These are phyloP conservation scores for Propithecus deckenii DNA, from an alignment of 2,797 vertebrate species.

Conservation along the genomic window DNA sequence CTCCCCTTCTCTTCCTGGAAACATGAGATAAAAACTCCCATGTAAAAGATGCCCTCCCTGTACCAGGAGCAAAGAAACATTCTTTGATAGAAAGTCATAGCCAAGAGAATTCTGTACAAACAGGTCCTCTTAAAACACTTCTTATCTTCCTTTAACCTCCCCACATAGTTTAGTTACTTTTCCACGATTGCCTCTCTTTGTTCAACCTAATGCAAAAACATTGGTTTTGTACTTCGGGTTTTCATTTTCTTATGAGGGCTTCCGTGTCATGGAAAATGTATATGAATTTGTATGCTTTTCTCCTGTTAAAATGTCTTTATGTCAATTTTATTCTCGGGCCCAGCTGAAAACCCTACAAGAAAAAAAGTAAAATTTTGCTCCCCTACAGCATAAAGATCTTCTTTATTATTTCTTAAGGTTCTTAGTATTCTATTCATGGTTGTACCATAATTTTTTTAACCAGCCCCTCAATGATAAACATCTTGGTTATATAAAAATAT, in stretches of 20 bases:
- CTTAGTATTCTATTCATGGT: not conserved
- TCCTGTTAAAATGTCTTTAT: not conserved
- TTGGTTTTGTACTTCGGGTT: not conserved
- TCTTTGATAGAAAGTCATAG: not conserved
- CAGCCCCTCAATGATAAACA: conserved; percentile 14
- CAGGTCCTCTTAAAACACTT: not conserved
- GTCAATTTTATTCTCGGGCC: not conserved
- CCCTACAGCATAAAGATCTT: not conserved
- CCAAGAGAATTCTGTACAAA: not conserved
- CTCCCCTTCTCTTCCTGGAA: not conserved
- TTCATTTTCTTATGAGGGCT: not conserved
- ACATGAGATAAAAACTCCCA: not conserved
- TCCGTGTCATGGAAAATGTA: not conserved
- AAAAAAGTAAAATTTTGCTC: not conserved
- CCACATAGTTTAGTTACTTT: not conserved
- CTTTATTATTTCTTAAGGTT: not conserved
- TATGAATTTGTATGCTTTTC: not conserved
- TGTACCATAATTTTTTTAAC: not conserved
- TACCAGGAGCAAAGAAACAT: not conserved
- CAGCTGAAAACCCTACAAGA: not conserved
- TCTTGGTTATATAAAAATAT: not conserved
- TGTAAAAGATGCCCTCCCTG: not conserved
- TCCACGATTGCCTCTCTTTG: not conserved
- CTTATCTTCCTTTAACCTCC: not conserved
- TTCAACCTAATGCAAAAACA: not conserved